These are phyloP conservation scores for Dromiciops gliroides DNA, from an alignment of 2,113 vertebrate genomes.

Conservation along the genomic window DNA sequence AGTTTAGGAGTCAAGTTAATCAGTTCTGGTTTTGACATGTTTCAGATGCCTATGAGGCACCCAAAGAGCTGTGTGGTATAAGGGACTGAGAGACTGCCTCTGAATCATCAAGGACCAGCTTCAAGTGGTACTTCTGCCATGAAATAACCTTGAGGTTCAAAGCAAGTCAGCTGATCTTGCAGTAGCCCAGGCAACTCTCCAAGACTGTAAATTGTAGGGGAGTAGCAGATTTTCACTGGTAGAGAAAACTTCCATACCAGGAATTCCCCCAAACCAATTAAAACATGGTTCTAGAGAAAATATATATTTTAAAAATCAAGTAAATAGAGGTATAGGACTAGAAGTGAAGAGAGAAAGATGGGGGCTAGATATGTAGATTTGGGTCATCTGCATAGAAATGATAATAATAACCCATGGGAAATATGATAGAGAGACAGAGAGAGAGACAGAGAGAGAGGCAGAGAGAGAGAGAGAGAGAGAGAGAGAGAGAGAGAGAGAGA, in stretches of 20 bases:
- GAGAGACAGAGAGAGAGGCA: neutral
- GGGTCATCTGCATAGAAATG: neutral
- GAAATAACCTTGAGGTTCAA: neutral
- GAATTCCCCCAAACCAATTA: neutral
- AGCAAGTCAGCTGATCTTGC: neutral
- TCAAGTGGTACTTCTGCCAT: neutral
- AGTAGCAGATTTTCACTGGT: neutral
- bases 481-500: neutral
- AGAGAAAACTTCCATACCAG: neutral
- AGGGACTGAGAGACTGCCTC: neutral
- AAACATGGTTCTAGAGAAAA: neutral
- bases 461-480: neutral
- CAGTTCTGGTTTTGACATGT: neutral
- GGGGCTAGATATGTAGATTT: neutral
- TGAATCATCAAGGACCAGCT: neutral
- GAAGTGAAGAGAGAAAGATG: neutral
- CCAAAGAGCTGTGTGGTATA: neutral
- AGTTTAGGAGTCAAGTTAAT: neutral
- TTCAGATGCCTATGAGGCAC: neutral
- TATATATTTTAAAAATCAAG: neutral
- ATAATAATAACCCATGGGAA: neutral
- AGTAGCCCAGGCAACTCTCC: neutral
- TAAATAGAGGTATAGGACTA: neutral
- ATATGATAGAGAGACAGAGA: neutral
- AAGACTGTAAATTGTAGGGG: neutral